These are phyloP conservation scores for Paradisaea rubra DNA, from an alignment of 2,113 vertebrate genomes.

Conservation along the genomic window DNA sequence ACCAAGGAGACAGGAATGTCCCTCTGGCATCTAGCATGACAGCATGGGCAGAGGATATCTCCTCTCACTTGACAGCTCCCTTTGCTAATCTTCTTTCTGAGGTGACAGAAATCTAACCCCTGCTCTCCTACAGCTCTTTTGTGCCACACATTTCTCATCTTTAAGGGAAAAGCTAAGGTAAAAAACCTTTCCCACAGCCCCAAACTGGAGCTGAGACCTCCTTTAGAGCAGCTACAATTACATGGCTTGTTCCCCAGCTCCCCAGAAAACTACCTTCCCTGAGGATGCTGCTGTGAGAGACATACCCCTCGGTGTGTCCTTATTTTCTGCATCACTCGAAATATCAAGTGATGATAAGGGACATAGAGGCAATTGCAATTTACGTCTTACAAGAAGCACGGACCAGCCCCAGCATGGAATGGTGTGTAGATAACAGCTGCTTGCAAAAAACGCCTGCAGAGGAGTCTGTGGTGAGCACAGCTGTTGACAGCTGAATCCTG, in stretches of 20 bases:
- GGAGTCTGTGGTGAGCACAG: constrained; percentile 14
- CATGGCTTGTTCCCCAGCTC: neutral
- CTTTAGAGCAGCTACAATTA: neutral
- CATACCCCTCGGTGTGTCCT: neutral
- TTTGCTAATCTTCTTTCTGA: constrained; percentile 40
- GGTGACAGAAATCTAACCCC: constrained; percentile 38
- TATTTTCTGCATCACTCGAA: constrained; percentile 28
- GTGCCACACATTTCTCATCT: neutral
- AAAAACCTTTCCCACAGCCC: neutral
- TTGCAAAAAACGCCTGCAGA: neutral
- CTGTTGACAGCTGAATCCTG: constrained; percentile 37
- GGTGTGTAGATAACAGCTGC: constrained; percentile 9
- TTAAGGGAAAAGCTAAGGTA: constrained; percentile 7
- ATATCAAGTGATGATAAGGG: neutral
- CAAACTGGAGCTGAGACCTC: neutral
- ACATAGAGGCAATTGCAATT: neutral
- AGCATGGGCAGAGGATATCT: constrained; percentile 22
- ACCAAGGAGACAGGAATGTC: constrained; percentile 39
- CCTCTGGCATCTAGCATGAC: constrained; percentile 34
- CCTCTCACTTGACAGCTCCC: constrained; percentile 48
- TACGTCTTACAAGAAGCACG: neutral
- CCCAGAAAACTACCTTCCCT: neutral
- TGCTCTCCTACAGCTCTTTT: constrained; percentile 4
- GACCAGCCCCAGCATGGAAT: neutral
- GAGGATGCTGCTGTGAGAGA: neutral